Evolutionary conservation across 2,113 vertebrate species (phyloP), one percentile per base, ranked within the genome.

Genomic region (Calypte anna): DNA sequence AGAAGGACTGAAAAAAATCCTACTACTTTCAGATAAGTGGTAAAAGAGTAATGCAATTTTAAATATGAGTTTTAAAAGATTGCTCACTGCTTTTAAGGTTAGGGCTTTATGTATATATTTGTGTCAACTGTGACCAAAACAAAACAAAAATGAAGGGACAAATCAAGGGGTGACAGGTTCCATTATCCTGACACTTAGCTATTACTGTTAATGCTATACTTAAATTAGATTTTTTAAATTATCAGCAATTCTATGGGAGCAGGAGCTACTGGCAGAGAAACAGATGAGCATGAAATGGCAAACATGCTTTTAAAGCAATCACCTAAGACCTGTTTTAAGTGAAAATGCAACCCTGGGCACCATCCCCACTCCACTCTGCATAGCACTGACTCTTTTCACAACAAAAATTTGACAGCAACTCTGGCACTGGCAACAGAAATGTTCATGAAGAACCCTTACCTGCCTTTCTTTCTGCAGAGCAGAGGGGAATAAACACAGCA

Each of bases 41-140:
- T 15, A 63, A 70, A 44, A 67, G 21, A 74, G 36, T 5, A 80
- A 5, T 48, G 22, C 28, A 43, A 58, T 43, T 36, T 82, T 61
- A 87, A 88, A 19, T 54, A 76, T 12, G 24, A 28, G 15, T 61
- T 72, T 28, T 43, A 20, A 72, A 53, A 51, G 23, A 33, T 14
- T 27, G 15, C 38, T 46, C 53, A 27, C 33, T 18, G 31, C 36
- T 85, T 72, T 54, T 19, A 67, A 78, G 23, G 61, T 3, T 2
- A 0, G 9, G 4, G 0, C 4, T 66, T 74, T 38, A 40, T 40
- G 3, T 7, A 59, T 13, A 30, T 3, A 28, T 33, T 55, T 86
- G 19, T 3, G 3, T 5, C 13, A 85, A 58, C 24, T 22, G 2
- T n/a, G 12, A 68, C 9, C 78, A 81, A 83, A 78, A 50, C 7